These are phyloP conservation scores for Proterorhinus semilunaris DNA, from an alignment of 2,113 vertebrate genomes.

Conservation along the genomic window DNA sequence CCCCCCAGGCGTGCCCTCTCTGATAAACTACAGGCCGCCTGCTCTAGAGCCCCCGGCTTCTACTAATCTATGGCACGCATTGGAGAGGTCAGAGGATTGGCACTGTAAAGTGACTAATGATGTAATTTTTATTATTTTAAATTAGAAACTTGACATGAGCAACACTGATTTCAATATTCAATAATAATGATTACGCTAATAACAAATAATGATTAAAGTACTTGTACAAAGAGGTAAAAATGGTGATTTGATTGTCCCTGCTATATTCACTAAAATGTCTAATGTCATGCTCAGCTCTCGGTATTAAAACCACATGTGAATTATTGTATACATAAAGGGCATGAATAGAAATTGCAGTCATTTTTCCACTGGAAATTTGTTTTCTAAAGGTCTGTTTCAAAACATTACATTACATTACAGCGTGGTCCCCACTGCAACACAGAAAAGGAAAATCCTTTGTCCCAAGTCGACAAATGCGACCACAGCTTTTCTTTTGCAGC, in stretches of 20 bases:
- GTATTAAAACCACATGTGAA: neutral
- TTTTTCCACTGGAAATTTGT: slow-evolving; percentile 45
- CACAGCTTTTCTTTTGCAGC: slow-evolving; percentile 32
- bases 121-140: neutral
- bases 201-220: too few relatives aligned
- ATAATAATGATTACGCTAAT: too few relatives aligned
- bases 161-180: too few relatives aligned
- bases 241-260: neutral
- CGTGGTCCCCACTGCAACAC: slow-evolving; percentile 38
- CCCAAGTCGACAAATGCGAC: slow-evolving; percentile 43
- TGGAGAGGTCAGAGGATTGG: slow-evolving; percentile 39
- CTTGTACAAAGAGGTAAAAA: neutral
- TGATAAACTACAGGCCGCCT: slow-evolving; percentile 37
- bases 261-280: neutral
- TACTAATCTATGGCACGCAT: slow-evolving; percentile 36
- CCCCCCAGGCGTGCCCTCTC: slow-evolving; percentile 11
- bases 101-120: slow-evolving; percentile 19
- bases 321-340: slow-evolving; percentile 7
- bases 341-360: slow-evolving; percentile 11
- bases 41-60: slow-evolving; percentile 35
- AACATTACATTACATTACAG: slow-evolving; percentile 45
- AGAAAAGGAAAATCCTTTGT: slow-evolving; percentile 58
- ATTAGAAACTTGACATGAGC: too few relatives aligned
- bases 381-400: slow-evolving; percentile 26
- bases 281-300: neutral